Percentiles rank a stretch among this genome's conserved stretches.
Conservation (phyloP, 2,113 vertebrate species). For the Oreotragus oreotragus region DNA sequence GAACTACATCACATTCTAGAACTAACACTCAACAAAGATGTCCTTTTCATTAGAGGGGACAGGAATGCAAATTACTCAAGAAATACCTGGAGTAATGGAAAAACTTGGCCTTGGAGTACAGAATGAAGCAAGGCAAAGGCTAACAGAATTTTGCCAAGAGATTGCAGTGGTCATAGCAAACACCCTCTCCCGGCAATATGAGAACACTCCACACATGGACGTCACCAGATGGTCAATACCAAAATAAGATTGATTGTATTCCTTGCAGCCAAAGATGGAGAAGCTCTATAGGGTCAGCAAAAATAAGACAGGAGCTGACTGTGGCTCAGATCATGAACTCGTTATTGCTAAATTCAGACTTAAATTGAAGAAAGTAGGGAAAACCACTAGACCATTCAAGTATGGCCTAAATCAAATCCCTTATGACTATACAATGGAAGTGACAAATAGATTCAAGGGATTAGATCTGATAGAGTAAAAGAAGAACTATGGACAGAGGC, state of each 20-base stretch:
- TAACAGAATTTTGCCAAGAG: background rate
- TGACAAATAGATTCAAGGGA: background rate
- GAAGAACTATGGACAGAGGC: background rate
- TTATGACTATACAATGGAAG: background rate
- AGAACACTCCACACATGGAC: background rate
- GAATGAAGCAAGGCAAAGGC: background rate
- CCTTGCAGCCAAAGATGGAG: background rate
- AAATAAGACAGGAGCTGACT: background rate
- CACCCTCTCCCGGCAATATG: background rate
- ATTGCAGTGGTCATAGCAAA: background rate
- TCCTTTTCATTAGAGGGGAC: background rate
- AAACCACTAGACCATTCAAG: background rate
- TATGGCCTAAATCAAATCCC: background rate
- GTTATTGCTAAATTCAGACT: background rate
- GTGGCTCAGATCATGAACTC: background rate
- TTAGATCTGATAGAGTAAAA: background rate
- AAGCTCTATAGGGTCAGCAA: background rate
- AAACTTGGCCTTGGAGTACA: background rate
- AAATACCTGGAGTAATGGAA: background rate
- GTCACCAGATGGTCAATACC: background rate
- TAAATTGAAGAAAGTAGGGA: background rate
- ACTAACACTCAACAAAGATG: background rate
- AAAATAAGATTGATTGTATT: background rate
- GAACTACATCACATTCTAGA: background rate
- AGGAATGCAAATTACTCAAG: background rate